Percentiles rank a stretch among this genome's conserved stretches.
These are phyloP conservation scores for Petromus typicus DNA, from an alignment of 2,113 vertebrate genomes.

Conservation along the genomic window DNA sequence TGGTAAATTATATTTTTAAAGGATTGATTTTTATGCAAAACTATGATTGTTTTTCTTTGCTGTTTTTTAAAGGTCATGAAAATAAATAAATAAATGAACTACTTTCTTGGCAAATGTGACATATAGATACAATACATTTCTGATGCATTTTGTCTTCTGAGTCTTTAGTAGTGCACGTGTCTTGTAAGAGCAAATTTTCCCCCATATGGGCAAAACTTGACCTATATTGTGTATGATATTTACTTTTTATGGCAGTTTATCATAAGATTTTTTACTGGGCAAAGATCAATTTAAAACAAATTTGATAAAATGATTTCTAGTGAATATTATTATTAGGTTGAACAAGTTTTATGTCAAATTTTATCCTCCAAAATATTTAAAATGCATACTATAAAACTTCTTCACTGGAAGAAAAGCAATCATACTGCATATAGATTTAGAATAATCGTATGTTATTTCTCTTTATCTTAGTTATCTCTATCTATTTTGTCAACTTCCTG, in stretches of 20 bases:
- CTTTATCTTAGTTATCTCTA: neutral
- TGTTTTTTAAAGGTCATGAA: neutral
- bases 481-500: neutral
- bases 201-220: neutral
- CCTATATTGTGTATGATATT: neutral
- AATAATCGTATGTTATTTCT: neutral
- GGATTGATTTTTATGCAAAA: constrained; percentile 19
- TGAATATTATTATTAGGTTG: neutral
- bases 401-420: neutral
- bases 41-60: constrained; percentile 2
- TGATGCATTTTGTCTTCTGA: neutral
- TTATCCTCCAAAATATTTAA: constrained; percentile 28
- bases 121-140: neutral
- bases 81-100: neutral
- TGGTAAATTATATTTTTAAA: constrained; percentile 20
- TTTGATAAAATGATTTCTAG: neutral
- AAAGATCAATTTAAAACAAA: constrained; percentile 59
- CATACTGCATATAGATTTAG: neutral
- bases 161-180: neutral
- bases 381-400: neutral
- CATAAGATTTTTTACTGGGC: neutral
- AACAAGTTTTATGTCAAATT: neutral
- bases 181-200: neutral
- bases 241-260: constrained; percentile 59
- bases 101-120: neutral